phyloP scores from a whole-genome alignment of 2,888 invertebrate genomes.

The Hydrotaea diabolus region DNA sequence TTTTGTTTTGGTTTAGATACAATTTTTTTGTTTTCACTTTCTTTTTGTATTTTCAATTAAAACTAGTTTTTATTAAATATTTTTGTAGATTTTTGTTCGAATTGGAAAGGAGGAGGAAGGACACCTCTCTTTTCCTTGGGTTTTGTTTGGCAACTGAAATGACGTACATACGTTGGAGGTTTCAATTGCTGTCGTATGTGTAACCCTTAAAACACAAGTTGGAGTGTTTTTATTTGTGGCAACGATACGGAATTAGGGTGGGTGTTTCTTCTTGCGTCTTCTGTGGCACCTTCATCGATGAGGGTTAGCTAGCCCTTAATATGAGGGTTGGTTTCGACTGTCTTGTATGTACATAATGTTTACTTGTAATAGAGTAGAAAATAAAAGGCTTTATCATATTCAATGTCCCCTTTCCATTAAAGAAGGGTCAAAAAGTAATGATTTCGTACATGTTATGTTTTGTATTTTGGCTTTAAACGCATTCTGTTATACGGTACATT shows the following conservation, averaged over 20 bases:
- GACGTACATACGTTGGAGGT: too few species aligned
- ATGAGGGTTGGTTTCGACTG: conserved; percentile 41
- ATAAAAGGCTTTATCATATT: background rate
- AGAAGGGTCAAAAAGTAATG: background rate
- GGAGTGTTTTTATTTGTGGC: conserved; percentile 20
- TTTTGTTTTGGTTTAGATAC: background rate
- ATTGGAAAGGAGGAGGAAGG: background rate
- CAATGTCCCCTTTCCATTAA: background rate
- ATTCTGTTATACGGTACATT: too few species aligned
- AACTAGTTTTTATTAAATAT: conserved; percentile 11
- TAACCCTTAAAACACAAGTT: conserved; percentile 40
- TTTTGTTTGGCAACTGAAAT: conserved; percentile 40
- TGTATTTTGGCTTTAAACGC: too few species aligned
- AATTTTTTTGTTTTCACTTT: background rate
- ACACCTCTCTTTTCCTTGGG: conserved; percentile 32
- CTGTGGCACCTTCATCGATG: background rate
- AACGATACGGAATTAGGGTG: conserved; percentile 4
- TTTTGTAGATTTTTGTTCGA: background rate
- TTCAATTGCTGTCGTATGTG: conserved; percentile 9
- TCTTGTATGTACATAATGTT: background rate
- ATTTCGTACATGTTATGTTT: background rate
- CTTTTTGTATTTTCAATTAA: conserved; percentile 18
- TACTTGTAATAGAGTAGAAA: background rate
- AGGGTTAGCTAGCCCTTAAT: conserved; percentile 11
- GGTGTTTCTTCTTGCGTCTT: background rate